These are phyloP conservation scores for Rhopalosiphum maidis DNA, from an alignment of 1,140 invertebrate genomes.

Conservation along the genomic window DNA sequence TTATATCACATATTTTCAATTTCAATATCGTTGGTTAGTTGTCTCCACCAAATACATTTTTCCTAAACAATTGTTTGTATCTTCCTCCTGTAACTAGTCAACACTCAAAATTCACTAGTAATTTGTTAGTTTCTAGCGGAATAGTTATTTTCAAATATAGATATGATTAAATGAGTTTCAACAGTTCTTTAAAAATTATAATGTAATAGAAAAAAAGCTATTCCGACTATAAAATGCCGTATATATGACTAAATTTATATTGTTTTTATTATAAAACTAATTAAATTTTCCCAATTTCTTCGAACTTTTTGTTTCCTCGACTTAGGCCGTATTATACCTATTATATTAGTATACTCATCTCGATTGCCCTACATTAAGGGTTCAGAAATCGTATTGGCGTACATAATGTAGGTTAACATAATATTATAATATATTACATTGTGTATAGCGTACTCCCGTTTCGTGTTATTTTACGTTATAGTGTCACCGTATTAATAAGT, in stretches of 20 bases:
- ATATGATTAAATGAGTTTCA: neutral
- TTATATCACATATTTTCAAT: neutral
- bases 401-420: neutral
- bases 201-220: neutral
- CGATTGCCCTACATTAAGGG: neutral
- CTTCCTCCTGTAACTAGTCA: neutral
- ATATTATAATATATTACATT: neutral
- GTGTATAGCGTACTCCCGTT: neutral
- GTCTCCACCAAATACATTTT: neutral
- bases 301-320: too few relatives aligned
- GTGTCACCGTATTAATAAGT: neutral
- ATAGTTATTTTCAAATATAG: neutral
- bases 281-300: too few relatives aligned
- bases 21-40: neutral
- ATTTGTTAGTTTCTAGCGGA: neutral
- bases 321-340: neutral
- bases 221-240: too few relatives aligned
- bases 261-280: too few relatives aligned
- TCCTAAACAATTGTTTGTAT: neutral
- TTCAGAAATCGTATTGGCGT: neutral
- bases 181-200: neutral
- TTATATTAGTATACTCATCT: neutral
- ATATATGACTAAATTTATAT: too few relatives aligned
- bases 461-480: constrained; percentile 8
- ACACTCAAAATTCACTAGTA: neutral